Evolutionary conservation across 2,888 invertebrate species (phyloP).

Genomic region (Nomada hirtipes): DNA sequence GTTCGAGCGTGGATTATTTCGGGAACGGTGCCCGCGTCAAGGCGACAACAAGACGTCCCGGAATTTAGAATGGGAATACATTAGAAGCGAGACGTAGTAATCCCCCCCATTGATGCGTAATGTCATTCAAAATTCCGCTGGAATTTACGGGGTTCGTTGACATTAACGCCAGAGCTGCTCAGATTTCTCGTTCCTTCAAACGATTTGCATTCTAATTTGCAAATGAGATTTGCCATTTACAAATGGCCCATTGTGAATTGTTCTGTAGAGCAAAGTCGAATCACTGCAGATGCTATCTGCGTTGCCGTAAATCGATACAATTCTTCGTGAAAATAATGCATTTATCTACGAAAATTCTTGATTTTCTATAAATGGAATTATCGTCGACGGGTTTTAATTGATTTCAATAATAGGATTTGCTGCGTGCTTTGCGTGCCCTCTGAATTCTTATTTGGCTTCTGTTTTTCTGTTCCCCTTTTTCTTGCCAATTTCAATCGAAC

Average conservation of each 20-base stretch:
- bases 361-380: no score
- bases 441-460: no score
- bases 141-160: constrained; percentile 13
- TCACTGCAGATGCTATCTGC: no score
- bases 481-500: no score
- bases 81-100: constrained; percentile 41
- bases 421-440: no score
- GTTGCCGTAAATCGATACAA: background rate
- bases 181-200: background rate
- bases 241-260: background rate
- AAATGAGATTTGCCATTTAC: background rate
- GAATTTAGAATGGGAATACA: constrained; percentile 56
- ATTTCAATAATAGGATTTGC: no score
- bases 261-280: background rate
- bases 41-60: constrained; percentile 14
- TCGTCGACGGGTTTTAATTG: no score
- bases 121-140: constrained; percentile 45
- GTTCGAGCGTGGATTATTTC: constrained; percentile 49
- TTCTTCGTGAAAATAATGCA: background rate
- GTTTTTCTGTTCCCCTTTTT: no score
- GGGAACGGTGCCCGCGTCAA: background rate
- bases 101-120: constrained; percentile 34
- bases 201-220: constrained; percentile 43
- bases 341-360: no score
- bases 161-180: background rate